phyloP scores from a whole-genome alignment of 2,797 vertebrate species.

The Lutjanus campechanus region DNA sequence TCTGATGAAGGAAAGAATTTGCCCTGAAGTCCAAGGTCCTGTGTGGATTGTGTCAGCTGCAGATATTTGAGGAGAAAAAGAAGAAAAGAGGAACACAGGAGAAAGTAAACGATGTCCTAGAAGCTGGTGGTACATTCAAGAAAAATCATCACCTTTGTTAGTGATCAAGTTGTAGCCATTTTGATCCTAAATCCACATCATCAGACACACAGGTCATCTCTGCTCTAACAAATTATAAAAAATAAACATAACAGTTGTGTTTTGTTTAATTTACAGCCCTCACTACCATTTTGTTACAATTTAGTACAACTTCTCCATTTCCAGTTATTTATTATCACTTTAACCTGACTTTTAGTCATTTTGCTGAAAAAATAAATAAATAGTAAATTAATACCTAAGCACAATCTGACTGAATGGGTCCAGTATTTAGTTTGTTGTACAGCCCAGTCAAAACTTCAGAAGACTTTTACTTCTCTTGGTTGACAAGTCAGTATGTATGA shows the following conservation, averaged over 20 bases:
- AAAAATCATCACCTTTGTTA: constrained; percentile 22
- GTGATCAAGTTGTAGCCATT: background rate
- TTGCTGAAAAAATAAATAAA: constrained; percentile 50
- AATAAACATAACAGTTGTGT: background rate
- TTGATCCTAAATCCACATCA: constrained; percentile 18
- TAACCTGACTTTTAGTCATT: constrained; percentile 30
- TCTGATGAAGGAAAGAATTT: constrained; percentile 49
- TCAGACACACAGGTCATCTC: constrained; percentile 23
- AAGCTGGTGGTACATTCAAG: constrained; percentile 30
- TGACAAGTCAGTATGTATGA: constrained; percentile 85
- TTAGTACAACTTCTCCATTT: constrained; percentile 21
- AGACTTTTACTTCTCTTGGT: constrained; percentile 72
- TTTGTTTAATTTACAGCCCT: constrained; percentile 10
- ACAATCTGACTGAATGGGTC: constrained; percentile 78
- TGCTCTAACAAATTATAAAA: constrained; percentile 25
- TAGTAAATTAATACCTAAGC: constrained; percentile 66
- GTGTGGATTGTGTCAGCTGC: constrained; percentile 30
- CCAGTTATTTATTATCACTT: constrained; percentile 23
- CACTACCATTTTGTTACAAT: constrained; percentile 9
- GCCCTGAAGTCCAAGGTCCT: constrained; percentile 33
- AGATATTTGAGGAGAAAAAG: constrained; percentile 11
- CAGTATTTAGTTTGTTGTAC: constrained; percentile 64
- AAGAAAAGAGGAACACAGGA: constrained; percentile 10
- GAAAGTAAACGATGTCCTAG: background rate
- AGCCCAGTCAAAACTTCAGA: constrained; percentile 73